These are phyloP conservation scores for Pontoporia blainvillei DNA, from an alignment of 2,113 vertebrate genomes.

Conservation along the genomic window DNA sequence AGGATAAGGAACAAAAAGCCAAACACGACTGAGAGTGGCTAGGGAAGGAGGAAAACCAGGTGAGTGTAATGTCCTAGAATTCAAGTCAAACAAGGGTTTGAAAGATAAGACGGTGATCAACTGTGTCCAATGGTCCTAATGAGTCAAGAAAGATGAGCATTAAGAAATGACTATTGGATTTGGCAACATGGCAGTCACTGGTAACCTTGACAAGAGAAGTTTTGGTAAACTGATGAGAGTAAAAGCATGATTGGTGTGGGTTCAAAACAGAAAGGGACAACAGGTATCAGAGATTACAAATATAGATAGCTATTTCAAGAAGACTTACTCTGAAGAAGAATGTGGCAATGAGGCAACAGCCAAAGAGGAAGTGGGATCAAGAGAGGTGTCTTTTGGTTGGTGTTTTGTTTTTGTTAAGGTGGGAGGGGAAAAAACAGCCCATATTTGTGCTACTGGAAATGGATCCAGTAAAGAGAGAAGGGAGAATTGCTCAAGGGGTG, in stretches of 20 bases:
- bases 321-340: not conserved
- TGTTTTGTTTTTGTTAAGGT: not conserved
- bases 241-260: not conserved
- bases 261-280: not conserved
- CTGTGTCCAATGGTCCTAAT: not conserved
- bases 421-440: not conserved
- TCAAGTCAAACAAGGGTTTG: not conserved
- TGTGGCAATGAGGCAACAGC: not conserved
- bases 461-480: not conserved
- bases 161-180: not conserved
- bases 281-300: not conserved
- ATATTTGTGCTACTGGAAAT: not conserved
- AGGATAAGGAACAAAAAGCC: not conserved
- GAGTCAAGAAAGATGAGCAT: not conserved
- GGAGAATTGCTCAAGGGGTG: not conserved
- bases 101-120: not conserved
- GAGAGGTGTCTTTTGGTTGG: not conserved
- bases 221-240: not conserved
- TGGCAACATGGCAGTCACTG: not conserved
- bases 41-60: not conserved
- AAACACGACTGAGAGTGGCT: not conserved
- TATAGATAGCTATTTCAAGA: not conserved
- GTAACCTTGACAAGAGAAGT: not conserved
- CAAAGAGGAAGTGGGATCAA: not conserved
- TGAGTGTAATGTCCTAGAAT: not conserved